Conservation (phyloP, 1,140 invertebrate species). For the Phenacoccus solenopsis region DNA sequence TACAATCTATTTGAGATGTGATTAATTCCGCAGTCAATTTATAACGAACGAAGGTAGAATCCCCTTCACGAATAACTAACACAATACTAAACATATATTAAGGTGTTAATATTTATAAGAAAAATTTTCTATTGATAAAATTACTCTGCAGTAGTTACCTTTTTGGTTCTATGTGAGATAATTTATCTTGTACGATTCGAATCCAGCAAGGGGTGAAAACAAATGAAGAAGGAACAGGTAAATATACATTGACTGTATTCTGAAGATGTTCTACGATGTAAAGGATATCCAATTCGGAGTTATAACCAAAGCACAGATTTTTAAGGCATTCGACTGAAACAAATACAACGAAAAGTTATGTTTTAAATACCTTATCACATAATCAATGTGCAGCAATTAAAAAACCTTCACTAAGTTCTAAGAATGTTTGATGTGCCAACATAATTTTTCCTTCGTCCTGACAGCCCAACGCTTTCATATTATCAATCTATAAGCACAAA, state of each 20-base stretch:
- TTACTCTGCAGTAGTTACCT: neutral
- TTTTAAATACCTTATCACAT: neutral
- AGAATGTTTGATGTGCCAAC: neutral
- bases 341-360: neutral
- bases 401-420: neutral
- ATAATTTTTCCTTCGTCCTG: neutral
- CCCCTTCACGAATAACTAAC: neutral
- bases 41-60: neutral
- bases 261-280: neutral
- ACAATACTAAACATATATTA: neutral
- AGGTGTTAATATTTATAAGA: neutral
- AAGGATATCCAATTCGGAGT: neutral
- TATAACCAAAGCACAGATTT: neutral
- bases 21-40: neutral
- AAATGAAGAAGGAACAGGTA: neutral
- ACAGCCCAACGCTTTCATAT: neutral
- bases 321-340: neutral
- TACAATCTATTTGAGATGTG: neutral
- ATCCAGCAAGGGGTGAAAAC: neutral
- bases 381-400: neutral
- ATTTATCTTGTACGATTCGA: neutral
- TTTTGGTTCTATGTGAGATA: neutral
- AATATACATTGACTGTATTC: neutral
- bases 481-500: neutral
- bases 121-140: neutral